phyloP scores from a whole-genome alignment of 2,797 vertebrate species.

The Argya squamiceps region DNA sequence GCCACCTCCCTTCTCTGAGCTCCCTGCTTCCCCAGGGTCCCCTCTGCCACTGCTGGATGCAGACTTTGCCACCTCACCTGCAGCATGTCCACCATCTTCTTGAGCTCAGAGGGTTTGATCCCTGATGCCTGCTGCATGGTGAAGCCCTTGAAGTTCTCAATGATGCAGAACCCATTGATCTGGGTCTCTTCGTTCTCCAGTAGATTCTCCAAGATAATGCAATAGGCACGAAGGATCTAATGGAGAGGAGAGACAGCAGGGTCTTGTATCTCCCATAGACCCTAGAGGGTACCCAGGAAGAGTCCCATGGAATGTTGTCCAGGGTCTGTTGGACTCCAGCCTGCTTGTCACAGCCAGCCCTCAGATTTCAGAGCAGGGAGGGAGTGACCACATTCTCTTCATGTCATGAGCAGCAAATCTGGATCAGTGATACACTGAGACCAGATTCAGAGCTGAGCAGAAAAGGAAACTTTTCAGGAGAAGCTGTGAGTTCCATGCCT shows the following conservation, averaged over 20 bases:
- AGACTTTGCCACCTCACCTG: conserved; percentile 81
- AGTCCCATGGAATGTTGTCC: not conserved
- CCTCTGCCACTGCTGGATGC: not conserved
- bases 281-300: not conserved
- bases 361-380: not conserved
- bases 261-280: not conserved
- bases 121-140: conserved; percentile 95
- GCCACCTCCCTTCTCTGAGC: not conserved
- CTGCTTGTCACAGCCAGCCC: not conserved
- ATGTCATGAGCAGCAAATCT: accelerated
- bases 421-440: not conserved
- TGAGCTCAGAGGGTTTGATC: conserved; percentile 91
- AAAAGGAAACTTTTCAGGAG: not conserved
- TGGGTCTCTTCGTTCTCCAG: conserved; percentile 97
- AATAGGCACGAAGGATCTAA: conserved; percentile 94
- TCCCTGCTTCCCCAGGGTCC: not conserved
- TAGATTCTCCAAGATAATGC: conserved; percentile 93
- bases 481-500: not conserved
- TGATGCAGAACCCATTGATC: conserved; percentile 95
- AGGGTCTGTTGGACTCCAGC: not conserved
- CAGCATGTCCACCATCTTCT: conserved; percentile 99
- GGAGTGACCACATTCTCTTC: not conserved
- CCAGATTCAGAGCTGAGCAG: not conserved
- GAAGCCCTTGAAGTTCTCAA: conserved; percentile 97
- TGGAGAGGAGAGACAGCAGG: not conserved